phyloP scores from a whole-genome alignment of 2,888 invertebrate genomes.

The Drosophila neotestacea region DNA sequence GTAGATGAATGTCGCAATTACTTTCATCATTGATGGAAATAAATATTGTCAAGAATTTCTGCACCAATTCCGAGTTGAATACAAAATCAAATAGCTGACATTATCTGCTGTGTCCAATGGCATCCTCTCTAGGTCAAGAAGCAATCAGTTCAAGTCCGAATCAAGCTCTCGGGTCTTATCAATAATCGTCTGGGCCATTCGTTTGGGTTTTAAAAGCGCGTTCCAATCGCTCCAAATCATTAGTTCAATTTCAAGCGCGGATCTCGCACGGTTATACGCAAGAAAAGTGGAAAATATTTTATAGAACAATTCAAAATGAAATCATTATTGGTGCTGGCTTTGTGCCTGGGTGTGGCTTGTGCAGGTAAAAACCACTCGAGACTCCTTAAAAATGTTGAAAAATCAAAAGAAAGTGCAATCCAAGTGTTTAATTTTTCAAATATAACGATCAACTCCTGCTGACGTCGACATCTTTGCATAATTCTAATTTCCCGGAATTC shows the following conservation, averaged over 20 bases:
- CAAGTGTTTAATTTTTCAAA: slow-evolving; percentile 1
- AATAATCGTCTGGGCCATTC: slow-evolving; percentile 41
- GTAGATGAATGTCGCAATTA: slow-evolving; percentile 59
- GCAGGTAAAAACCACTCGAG: slow-evolving; percentile 79
- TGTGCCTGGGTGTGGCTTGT: slow-evolving; percentile 81
- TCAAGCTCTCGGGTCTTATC: slow-evolving; percentile 45
- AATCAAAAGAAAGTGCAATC: slow-evolving; percentile 16
- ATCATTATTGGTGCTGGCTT: slow-evolving; percentile 78
- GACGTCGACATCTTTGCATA: slow-evolving; percentile 17
- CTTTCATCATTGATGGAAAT: slow-evolving; percentile 63
- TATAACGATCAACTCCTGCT: slow-evolving; percentile 8
- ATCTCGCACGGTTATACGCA: slow-evolving; percentile 61
- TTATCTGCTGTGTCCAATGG: slow-evolving; percentile 47
- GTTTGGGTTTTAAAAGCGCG: slow-evolving; percentile 63
- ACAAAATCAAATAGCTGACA: slow-evolving; percentile 16
- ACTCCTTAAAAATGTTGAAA: slow-evolving; percentile 5
- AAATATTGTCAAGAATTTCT: slow-evolving; percentile 59
- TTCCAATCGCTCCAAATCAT: slow-evolving; percentile 59
- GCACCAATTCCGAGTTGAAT: slow-evolving; percentile 70
- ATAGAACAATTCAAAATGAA: slow-evolving; percentile 74
- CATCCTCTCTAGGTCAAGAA: slow-evolving; percentile 79
- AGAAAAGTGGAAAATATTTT: slow-evolving; percentile 30
- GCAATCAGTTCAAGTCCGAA: slow-evolving; percentile 68
- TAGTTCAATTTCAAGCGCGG: slow-evolving; percentile 73
- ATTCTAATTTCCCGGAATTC: slow-evolving; percentile 24